Percentiles rank a stretch among this genome's conserved stretches.
Evolutionary conservation across 2,797 vertebrate species (phyloP).

Genomic region (Tapirus indicus): DNA sequence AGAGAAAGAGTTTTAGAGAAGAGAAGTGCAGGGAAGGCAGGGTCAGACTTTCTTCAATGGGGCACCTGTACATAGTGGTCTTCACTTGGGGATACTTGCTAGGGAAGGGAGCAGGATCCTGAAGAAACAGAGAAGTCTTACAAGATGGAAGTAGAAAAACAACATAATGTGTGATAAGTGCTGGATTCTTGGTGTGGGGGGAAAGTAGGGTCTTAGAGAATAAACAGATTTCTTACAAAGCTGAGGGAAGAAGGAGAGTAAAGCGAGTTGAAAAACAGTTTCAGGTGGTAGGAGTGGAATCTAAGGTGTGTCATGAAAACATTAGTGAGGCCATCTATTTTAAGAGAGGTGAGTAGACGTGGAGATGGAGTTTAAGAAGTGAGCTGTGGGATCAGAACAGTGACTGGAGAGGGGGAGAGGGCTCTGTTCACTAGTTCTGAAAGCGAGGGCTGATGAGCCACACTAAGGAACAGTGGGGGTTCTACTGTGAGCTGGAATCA

Average conservation of each 20-base stretch:
- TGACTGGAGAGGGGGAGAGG: not conserved
- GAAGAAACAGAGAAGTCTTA: not conserved
- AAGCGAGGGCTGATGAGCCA: not conserved
- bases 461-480: not conserved
- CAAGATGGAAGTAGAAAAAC: not conserved
- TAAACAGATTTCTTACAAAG: not conserved
- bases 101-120: not conserved
- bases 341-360: not conserved
- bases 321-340: not conserved
- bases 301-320: not conserved
- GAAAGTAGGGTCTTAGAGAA: not conserved
- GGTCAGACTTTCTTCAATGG: not conserved
- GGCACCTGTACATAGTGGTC: not conserved
- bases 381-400: not conserved
- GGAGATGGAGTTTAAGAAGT: not conserved
- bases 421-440: rapidly evolving
- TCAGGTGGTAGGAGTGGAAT: not conserved
- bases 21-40: not conserved
- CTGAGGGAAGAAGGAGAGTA: not conserved
- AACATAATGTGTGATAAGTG: not conserved
- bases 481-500: not conserved
- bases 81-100: not conserved
- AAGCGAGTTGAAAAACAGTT: not conserved
- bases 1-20: not conserved
- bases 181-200: not conserved